phyloP scores from a whole-genome alignment of 2,797 vertebrate species.

The Siniperca undulata region DNA sequence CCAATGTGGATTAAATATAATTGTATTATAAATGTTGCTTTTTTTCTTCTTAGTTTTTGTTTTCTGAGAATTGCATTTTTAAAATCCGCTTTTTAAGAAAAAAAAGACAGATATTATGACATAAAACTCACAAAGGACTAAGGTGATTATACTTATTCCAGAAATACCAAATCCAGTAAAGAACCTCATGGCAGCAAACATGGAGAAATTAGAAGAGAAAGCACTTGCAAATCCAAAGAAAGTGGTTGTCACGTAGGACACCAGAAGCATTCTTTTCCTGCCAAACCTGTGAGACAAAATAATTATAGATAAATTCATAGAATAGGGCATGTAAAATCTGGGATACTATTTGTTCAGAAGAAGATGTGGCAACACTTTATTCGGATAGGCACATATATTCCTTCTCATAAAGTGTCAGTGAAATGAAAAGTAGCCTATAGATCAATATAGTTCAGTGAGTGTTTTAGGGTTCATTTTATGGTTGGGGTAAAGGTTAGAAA shows the following conservation, averaged over 20 bases:
- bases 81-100: neutral
- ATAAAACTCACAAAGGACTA: constrained; percentile 76
- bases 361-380: neutral
- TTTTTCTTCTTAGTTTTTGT: neutral
- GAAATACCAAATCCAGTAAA: constrained; percentile 78
- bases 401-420: neutral
- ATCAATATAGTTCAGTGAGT: neutral
- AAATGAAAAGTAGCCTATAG: neutral
- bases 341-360: neutral
- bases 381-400: neutral
- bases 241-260: constrained; percentile 65
- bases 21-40: neutral
- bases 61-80: neutral
- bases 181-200: constrained; percentile 80
- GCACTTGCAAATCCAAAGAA: constrained; percentile 74
- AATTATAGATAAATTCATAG: neutral
- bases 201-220: constrained; percentile 69
- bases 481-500: constrained; percentile 2
- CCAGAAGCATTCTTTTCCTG: constrained; percentile 74
- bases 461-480: neutral
- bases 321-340: neutral
- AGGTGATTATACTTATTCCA: constrained; percentile 77
- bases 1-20: neutral
- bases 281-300: constrained; percentile 73
- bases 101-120: neutral